Percentiles rank a stretch among this genome's conserved stretches.
phyloP scores from a whole-genome alignment of 2,113 vertebrate genomes.

The Pteruthius melanotis region DNA sequence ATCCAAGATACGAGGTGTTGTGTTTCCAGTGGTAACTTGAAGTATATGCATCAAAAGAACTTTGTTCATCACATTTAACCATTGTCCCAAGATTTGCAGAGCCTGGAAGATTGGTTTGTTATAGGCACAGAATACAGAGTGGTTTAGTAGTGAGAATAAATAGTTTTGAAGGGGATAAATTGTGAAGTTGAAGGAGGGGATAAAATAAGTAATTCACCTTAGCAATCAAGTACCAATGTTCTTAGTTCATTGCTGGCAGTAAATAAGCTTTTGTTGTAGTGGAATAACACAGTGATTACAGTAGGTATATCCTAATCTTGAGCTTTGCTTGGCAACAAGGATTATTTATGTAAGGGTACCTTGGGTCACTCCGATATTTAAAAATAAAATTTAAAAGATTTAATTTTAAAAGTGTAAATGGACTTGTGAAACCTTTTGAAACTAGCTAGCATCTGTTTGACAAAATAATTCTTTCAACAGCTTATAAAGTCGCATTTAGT shows the following conservation, averaged over 20 bases:
- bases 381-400: neutral
- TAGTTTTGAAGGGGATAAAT: neutral
- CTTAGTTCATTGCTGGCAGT: neutral
- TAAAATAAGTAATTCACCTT: neutral
- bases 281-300: neutral
- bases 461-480: slow-evolving; percentile 3
- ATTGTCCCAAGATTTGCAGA: neutral
- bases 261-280: neutral
- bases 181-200: neutral
- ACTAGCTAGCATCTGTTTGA: neutral
- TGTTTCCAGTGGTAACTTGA: neutral
- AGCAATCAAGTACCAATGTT: neutral
- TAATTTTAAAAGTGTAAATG: neutral
- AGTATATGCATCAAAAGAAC: neutral
- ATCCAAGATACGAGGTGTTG: neutral
- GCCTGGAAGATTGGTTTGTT: neutral
- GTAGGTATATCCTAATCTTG: neutral
- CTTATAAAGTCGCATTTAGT: neutral
- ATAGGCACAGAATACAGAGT: neutral
- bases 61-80: neutral
- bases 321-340: neutral
- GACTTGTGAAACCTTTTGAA: neutral
- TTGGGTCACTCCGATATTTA: neutral
- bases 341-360: neutral
- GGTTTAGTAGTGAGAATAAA: neutral